Base-by-base conservation (phyloP, 2,888 invertebrate species). In the Dasypogon diadema region DNA sequence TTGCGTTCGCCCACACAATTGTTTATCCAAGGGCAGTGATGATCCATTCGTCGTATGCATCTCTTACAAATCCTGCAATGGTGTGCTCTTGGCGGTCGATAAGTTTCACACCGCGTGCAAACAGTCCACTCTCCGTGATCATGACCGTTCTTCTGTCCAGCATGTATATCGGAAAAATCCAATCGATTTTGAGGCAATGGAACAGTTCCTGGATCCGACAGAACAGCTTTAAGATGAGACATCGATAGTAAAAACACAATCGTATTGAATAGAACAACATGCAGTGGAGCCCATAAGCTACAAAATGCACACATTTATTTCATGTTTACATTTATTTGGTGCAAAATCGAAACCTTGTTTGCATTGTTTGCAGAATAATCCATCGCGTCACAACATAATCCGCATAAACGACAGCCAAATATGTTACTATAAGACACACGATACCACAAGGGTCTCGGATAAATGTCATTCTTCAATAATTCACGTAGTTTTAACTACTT, bases 1-100 rank as follows among this genome's bases (percentile, higher is more conserved):
- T 97, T 96, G 82, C 91, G 90, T 86, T 96, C 96, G 55, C 96
- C 96, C 3, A 96, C 95, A 85, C 96, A 96, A 85, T 97, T 97
- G 84, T 97, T 97, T 60, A 96, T 95, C 94, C 94, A 95, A 3
- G 94, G 93, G 85, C 96, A 95, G 85, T 96, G 95, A 58, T 85
- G 85, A 75, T 86, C 86, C 85, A 86, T 85, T 56, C 84, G 83
- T 2, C 85, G 81, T 73, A 96, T 91, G 83, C 95, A 95, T 78
- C 94, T 88, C 81, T 93, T 92, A 83, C 95, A 96, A 79, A 95
- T 93, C 80, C 94, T 90, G 86, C 96, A 96, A 84, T 96, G 95
- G 85, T 95, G 95, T 5, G 95, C 95, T 79, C 94, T 86, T 0
- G 95, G 95, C 6, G 95, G 95, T 65, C 93, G 87, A 85, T 93